phyloP scores from a whole-genome alignment of 2,888 invertebrate genomes.

The Drosophila trichaetosa region DNA sequence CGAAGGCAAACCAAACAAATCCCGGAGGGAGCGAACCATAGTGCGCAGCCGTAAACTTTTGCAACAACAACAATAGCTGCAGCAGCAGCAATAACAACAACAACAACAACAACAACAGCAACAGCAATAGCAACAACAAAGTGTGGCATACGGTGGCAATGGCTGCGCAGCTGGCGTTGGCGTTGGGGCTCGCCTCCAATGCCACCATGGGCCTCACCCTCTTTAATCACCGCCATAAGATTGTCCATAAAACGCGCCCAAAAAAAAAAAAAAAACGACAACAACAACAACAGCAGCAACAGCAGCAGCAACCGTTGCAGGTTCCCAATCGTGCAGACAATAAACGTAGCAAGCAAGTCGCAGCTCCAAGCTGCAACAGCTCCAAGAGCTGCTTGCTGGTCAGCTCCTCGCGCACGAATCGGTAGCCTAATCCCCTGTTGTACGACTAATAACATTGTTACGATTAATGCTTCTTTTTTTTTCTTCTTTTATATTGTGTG shows the following conservation, averaged over 20 bases:
- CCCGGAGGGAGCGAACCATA: constrained; percentile 29
- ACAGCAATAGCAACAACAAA: constrained; percentile 44
- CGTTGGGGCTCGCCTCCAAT: constrained; percentile 57
- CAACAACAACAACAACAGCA: constrained; percentile 1
- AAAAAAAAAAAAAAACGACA: constrained; percentile 12
- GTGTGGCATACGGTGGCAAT: constrained; percentile 62
- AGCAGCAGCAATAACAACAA: not conserved
- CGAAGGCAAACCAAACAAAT: constrained; percentile 66
- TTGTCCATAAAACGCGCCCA: constrained; percentile 76
- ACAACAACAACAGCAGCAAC: constrained; percentile 15
- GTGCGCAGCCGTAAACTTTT: constrained; percentile 41
- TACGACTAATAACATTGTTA: constrained; percentile 85
- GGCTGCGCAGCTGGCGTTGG: constrained; percentile 62
- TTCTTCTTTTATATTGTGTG: constrained; percentile 44
- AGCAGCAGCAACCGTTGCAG: constrained; percentile 49
- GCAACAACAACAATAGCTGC: constrained; percentile 17
- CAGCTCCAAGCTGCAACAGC: constrained; percentile 32
- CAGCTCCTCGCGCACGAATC: constrained; percentile 74
- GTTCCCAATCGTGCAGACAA: constrained; percentile 62
- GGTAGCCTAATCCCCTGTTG: constrained; percentile 85
- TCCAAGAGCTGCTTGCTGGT: constrained; percentile 42
- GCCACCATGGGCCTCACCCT: constrained; percentile 57
- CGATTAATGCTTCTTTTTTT: constrained; percentile 83
- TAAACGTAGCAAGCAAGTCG: constrained; percentile 44
- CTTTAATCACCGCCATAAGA: constrained; percentile 80